These are phyloP conservation scores for Saturnia japonica DNA, from an alignment of 2,888 invertebrate genomes.

Conservation along the genomic window DNA sequence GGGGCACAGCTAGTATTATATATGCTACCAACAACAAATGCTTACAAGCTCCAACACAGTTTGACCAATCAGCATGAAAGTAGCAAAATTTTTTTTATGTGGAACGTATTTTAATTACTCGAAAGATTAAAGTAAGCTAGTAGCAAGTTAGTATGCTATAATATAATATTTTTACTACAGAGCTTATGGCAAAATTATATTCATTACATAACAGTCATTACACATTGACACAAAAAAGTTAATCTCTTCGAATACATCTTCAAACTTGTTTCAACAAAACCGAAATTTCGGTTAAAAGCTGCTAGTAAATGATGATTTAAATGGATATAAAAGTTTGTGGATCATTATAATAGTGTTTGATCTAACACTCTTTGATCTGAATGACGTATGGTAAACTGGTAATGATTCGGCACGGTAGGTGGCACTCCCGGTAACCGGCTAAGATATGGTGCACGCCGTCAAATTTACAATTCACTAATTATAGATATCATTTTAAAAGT, in stretches of 20 bases:
- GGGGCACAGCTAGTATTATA: no score
- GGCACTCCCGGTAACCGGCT: constrained; percentile 52
- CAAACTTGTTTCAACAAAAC: background rate
- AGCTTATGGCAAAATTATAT: no score
- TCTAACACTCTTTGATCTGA: constrained; percentile 72
- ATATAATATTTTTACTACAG: no score
- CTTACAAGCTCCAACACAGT: no score
- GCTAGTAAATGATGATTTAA: constrained; percentile 32
- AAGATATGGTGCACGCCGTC: constrained; percentile 57
- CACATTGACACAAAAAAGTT: background rate
- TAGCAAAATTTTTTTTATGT: no score
- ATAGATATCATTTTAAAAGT: constrained; percentile 57
- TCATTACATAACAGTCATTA: background rate
- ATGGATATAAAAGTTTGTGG: constrained; percentile 46
- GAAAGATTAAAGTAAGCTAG: no score
- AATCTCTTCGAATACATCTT: background rate
- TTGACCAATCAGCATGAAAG: no score
- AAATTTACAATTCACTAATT: constrained; percentile 59
- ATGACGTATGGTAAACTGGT: constrained; percentile 73
- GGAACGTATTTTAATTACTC: no score
- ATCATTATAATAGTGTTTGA: constrained; percentile 65
- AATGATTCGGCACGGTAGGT: constrained; percentile 66
- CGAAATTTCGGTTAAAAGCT: background rate
- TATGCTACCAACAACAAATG: no score
- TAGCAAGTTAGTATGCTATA: no score